Evolutionary conservation across 2,797 vertebrate genomes (phyloP).

Genomic region (Balearica regulorum): DNA sequence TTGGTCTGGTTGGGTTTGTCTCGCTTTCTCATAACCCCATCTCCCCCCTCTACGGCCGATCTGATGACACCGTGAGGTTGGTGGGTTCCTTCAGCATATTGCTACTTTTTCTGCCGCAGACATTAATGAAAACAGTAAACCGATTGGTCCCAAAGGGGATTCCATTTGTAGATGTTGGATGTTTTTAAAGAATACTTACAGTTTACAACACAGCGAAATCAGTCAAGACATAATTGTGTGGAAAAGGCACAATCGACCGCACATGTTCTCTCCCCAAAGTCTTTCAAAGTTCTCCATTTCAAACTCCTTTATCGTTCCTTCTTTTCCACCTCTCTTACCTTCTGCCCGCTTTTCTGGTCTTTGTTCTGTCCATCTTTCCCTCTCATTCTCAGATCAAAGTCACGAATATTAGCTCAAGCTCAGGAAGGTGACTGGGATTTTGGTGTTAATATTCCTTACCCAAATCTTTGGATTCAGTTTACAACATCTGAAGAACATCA

Average conservation of each 20-base stretch:
- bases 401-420: background rate
- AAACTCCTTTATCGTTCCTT: background rate
- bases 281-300: background rate
- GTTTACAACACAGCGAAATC: background rate
- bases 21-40: background rate
- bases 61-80: background rate
- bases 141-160: accelerated
- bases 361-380: background rate
- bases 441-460: background rate
- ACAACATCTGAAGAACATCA: background rate
- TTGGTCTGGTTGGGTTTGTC: background rate
- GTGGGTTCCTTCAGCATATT: background rate
- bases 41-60: accelerated
- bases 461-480: background rate
- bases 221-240: accelerated
- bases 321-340: background rate
- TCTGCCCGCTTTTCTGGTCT: background rate
- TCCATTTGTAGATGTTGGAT: background rate
- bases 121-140: background rate
- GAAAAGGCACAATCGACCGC: background rate
- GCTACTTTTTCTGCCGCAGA: background rate
- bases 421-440: background rate
- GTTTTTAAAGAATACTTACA: background rate
- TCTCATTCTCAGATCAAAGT: background rate
- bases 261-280: accelerated